These are phyloP conservation scores for Diacarnus erythraeanus DNA, from an alignment of 37 sponge, comb jelly and placozoan species.

Conservation along the genomic window DNA sequence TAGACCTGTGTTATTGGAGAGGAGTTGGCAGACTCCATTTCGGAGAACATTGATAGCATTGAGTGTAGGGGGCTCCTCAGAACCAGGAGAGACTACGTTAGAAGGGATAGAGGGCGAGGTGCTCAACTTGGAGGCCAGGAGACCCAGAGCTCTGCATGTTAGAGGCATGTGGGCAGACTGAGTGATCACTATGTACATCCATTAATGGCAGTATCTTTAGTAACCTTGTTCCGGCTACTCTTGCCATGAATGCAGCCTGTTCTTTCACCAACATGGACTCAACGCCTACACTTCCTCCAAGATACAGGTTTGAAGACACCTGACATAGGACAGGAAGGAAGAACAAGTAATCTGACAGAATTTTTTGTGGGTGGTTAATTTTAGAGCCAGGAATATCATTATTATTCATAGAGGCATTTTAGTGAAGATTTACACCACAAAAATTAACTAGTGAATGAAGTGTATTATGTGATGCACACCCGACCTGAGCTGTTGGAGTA, in stretches of 20 bases:
- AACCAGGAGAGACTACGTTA: background rate
- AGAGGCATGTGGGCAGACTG: background rate
- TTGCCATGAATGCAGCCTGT: slow-evolving; percentile 41
- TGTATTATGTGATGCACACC: too few species aligned
- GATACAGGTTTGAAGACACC: slow-evolving; percentile 28
- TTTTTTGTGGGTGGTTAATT: too few species aligned
- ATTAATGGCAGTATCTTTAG: background rate
- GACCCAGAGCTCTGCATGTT: slow-evolving; percentile 54
- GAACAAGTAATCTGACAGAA: too few species aligned
- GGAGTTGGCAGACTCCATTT: slow-evolving; percentile 28
- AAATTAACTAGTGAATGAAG: too few species aligned
- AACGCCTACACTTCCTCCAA: slow-evolving; percentile 58
- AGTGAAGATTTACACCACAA: too few species aligned
- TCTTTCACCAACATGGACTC: slow-evolving; percentile 47
- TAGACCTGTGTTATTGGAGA: slow-evolving; percentile 32
- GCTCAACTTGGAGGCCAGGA: slow-evolving; percentile 23
- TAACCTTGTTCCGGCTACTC: slow-evolving; percentile 59
- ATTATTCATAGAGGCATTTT: too few species aligned
- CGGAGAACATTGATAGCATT: background rate
- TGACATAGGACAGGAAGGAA: too few species aligned
- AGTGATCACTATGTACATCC: background rate
- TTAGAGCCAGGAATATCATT: too few species aligned
- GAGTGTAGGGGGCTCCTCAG: background rate
- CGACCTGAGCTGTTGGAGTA: background rate
- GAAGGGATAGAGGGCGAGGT: background rate